phyloP scores from a whole-genome alignment of 2,888 invertebrate species.

The Margaritifera margaritifera region DNA sequence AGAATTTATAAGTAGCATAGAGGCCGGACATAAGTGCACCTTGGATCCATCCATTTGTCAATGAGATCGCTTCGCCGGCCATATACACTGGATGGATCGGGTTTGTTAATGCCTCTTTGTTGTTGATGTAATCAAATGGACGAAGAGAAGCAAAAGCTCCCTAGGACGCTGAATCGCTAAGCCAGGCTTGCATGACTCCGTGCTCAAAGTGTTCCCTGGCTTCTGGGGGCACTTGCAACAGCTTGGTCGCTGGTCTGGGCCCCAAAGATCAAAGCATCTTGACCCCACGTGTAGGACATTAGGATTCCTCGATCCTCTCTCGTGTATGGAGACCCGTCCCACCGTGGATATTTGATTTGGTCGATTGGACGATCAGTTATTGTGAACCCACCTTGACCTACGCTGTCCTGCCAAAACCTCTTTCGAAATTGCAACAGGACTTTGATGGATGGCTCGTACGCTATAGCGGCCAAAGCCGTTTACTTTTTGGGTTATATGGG shows the following conservation, averaged over 20 bases:
- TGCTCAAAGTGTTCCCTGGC: conserved; percentile 28
- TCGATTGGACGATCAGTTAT: conserved; percentile 21
- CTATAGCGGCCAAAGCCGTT: conserved; percentile 13
- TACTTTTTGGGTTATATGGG: neutral
- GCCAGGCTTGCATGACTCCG: conserved; percentile 35
- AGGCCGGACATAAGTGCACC: conserved; percentile 22
- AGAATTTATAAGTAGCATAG: conserved; percentile 21
- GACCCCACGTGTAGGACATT: conserved; percentile 24
- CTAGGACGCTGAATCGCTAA: conserved; percentile 23
- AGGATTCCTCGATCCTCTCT: conserved; percentile 24
- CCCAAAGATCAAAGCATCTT: conserved; percentile 25
- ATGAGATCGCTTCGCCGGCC: conserved; percentile 36
- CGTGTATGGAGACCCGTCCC: conserved; percentile 8
- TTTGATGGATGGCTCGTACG: conserved; percentile 24
- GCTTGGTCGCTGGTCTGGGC: conserved; percentile 21
- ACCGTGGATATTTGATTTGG: conserved; percentile 17
- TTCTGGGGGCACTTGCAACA: conserved; percentile 27
- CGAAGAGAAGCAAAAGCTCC: conserved; percentile 20
- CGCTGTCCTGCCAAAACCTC: conserved; percentile 30
- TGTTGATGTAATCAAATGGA: conserved; percentile 23
- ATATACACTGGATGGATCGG: conserved; percentile 23
- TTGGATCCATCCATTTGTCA: conserved; percentile 32
- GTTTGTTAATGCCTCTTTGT: conserved; percentile 11
- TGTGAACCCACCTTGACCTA: conserved; percentile 26
- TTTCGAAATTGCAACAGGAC: conserved; percentile 27